Conservation (phyloP, 2,888 invertebrate genomes). For the Mantis religiosa region DNA sequence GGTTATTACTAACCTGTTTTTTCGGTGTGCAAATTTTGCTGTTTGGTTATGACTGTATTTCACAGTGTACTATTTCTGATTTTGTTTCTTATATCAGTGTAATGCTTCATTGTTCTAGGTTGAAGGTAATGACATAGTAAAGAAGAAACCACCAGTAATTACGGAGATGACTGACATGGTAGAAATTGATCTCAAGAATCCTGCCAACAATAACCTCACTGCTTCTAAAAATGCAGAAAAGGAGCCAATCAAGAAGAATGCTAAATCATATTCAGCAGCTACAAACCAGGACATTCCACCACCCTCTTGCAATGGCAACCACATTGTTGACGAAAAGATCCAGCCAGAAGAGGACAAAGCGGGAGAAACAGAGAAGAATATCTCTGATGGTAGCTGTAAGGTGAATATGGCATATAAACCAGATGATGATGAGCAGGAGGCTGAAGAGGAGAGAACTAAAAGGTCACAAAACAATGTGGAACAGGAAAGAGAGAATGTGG, state of each 20-base stretch:
- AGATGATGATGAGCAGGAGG: neutral
- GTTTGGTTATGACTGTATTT: too few relatives aligned
- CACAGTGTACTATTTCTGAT: too few relatives aligned
- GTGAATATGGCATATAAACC: neutral
- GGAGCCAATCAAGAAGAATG: neutral
- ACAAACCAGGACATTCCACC: neutral
- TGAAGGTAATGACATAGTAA: slow-evolving; percentile 55
- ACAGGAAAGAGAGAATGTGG: neutral
- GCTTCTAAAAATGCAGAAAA: neutral
- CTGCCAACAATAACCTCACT: neutral
- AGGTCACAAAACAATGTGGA: neutral
- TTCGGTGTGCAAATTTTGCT: too few relatives aligned
- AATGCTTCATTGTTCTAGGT: slow-evolving; percentile 35
- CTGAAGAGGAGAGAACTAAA: neutral
- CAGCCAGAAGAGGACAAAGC: neutral
- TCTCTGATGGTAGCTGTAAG: neutral
- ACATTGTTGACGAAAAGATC: neutral
- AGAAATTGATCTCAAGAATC: slow-evolving; percentile 29
- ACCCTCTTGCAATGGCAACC: neutral
- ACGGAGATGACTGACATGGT: slow-evolving; percentile 37
- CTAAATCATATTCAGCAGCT: neutral
- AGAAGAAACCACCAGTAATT: slow-evolving; percentile 46
- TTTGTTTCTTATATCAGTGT: too few relatives aligned
- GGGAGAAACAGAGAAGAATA: neutral
- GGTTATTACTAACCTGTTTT: too few relatives aligned